Conservation (phyloP, 2,797 vertebrate species). For the Smutsia temminckii region DNA sequence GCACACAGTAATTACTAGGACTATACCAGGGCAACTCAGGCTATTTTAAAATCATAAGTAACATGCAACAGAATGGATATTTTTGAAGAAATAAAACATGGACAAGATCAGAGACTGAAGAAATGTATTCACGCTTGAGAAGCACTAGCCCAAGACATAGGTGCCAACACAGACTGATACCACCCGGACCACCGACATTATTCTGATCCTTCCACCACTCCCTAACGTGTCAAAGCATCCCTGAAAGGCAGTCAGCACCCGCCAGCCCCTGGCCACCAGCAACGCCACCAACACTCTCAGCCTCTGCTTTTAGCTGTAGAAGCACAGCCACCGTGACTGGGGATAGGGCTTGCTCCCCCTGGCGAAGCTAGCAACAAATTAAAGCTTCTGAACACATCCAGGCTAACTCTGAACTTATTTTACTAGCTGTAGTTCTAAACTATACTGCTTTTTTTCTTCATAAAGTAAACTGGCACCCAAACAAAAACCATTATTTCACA, state of each 20-base stretch:
- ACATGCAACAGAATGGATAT: constrained; percentile 61
- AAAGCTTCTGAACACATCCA: not conserved
- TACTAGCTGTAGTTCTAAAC: constrained; percentile 26
- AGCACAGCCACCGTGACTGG: not conserved
- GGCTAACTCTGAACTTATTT: constrained; percentile 22
- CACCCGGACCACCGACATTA: not conserved
- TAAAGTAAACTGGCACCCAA: constrained; percentile 52
- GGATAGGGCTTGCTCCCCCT: not conserved
- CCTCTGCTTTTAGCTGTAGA: constrained; percentile 6
- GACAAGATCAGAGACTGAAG: constrained; percentile 43
- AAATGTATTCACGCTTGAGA: constrained; percentile 56
- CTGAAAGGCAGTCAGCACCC: not conserved
- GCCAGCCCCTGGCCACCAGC: not conserved
- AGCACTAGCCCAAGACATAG: not conserved
- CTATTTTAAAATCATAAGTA: constrained; percentile 55
- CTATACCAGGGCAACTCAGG: constrained; percentile 8
- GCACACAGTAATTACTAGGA: constrained; percentile 28
- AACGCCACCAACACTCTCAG: not conserved
- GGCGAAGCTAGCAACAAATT: constrained; percentile 33
- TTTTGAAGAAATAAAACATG: constrained; percentile 53
- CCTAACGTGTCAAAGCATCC: not conserved
- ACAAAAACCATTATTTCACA: constrained; percentile 56
- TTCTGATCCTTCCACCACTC: not conserved
- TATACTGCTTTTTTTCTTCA: constrained; percentile 41
- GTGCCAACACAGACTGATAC: not conserved